Conservation (phyloP, 2,797 vertebrate genomes). For the Pseudocheirus occidentalis region DNA sequence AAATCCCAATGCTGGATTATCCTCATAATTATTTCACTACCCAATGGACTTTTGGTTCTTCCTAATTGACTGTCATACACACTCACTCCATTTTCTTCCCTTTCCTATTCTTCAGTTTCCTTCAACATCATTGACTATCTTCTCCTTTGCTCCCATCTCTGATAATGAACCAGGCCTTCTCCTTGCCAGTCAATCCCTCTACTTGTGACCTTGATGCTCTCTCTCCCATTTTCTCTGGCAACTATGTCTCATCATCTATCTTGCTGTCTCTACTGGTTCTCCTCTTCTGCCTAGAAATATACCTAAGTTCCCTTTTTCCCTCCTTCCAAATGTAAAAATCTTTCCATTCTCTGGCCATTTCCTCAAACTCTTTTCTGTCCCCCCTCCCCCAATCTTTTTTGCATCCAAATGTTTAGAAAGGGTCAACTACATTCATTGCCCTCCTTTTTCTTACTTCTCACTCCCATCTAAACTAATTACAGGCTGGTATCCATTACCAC, state of each 20-base stretch:
- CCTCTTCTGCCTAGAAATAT: not conserved
- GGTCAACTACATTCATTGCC: not conserved
- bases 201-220: not conserved
- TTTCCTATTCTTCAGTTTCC: too few relatives aligned
- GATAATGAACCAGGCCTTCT: not conserved
- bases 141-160: not conserved
- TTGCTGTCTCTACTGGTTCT: not conserved
- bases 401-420: not conserved
- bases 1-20: not conserved
- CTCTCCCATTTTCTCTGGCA: not conserved
- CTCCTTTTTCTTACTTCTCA: not conserved
- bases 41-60: not conserved
- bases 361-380: not conserved
- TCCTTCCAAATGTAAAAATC: not conserved
- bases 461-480: not conserved
- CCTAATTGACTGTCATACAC: not conserved
- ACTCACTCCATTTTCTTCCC: too few relatives aligned
- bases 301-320: not conserved
- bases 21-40: not conserved
- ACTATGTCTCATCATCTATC: not conserved
- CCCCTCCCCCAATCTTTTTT: not conserved
- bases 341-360: not conserved
- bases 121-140: too few relatives aligned
- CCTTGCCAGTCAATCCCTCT: not conserved
- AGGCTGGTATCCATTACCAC: not conserved